Evolutionary conservation across 2,888 invertebrate genomes (phyloP).

Genomic region (Megastigmus dorsalis): DNA sequence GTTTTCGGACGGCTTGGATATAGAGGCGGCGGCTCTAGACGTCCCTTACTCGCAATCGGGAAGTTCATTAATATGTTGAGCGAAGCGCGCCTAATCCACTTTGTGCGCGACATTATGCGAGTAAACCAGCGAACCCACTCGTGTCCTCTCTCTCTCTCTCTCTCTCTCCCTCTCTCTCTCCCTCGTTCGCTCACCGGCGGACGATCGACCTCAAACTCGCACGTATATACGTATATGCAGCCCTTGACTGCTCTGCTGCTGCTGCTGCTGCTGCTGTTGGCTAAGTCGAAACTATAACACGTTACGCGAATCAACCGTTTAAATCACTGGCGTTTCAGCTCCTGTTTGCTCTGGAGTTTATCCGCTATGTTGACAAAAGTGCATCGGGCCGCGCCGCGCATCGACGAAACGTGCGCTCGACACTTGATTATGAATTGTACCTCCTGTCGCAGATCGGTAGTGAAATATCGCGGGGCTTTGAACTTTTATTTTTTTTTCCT

Average conservation of each 20-base stretch:
- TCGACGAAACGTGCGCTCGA: too few relatives aligned
- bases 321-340: constrained; percentile 6
- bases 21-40: neutral
- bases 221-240: too few relatives aligned
- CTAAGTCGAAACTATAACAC: constrained; percentile 41
- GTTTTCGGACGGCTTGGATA: neutral
- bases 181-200: neutral
- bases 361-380: constrained; percentile 16
- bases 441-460: neutral
- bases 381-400: neutral
- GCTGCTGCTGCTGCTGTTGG: neutral
- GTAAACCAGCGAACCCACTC: constrained; percentile 32
- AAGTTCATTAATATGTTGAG: constrained; percentile 54
- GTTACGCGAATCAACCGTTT: constrained; percentile 9
- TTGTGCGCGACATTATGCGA: constrained; percentile 41
- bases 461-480: constrained; percentile 11
- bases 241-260: too few relatives aligned
- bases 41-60: constrained; percentile 39
- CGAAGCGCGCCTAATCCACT: constrained; percentile 50
- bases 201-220: neutral
- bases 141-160: too few relatives aligned
- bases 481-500: too few relatives aligned
- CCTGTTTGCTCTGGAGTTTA: constrained; percentile 15
- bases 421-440: neutral
- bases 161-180: too few relatives aligned